Percentiles rank a stretch among this genome's conserved stretches.
phyloP scores from a whole-genome alignment of 2,888 invertebrate genomes.

The Thera obeliscata region DNA sequence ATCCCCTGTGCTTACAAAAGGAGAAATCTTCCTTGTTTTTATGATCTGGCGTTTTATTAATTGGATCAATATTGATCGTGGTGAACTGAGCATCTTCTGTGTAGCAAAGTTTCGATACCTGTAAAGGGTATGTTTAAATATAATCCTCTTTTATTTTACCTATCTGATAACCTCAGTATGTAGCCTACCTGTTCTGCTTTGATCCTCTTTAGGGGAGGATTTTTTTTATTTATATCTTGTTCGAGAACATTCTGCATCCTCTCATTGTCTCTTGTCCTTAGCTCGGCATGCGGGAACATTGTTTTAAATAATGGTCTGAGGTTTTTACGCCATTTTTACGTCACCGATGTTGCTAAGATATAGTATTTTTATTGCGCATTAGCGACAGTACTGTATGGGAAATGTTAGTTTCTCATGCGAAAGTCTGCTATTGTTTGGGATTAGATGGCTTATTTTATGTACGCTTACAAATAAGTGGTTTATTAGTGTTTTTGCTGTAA shows the following conservation, averaged over 20 bases:
- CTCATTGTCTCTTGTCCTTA: constrained; percentile 7
- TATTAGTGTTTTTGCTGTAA: constrained; percentile 36
- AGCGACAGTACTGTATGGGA: constrained; percentile 72
- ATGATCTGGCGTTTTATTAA: constrained; percentile 14
- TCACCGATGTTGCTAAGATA: constrained; percentile 60
- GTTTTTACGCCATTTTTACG: constrained; percentile 57
- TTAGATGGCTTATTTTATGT: constrained; percentile 43
- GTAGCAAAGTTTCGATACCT: background rate
- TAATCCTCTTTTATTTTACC: background rate
- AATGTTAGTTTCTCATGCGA: constrained; percentile 77
- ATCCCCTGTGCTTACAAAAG: constrained; percentile 11
- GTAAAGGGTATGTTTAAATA: background rate
- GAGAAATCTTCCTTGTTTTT: constrained; percentile 10
- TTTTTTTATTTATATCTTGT: constrained; percentile 2
- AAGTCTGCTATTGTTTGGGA: constrained; percentile 64
- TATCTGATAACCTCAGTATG: background rate
- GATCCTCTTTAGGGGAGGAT: background rate
- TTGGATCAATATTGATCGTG: constrained; percentile 15
- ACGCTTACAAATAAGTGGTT: constrained; percentile 47
- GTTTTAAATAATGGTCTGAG: constrained; percentile 71
- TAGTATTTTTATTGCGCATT: constrained; percentile 65
- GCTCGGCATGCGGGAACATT: constrained; percentile 68
- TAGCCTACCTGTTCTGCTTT: background rate
- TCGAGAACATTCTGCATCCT: constrained; percentile 3
- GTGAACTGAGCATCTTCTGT: background rate